phyloP scores from a whole-genome alignment of 2,888 invertebrate genomes.

The Synergus itoensis region DNA sequence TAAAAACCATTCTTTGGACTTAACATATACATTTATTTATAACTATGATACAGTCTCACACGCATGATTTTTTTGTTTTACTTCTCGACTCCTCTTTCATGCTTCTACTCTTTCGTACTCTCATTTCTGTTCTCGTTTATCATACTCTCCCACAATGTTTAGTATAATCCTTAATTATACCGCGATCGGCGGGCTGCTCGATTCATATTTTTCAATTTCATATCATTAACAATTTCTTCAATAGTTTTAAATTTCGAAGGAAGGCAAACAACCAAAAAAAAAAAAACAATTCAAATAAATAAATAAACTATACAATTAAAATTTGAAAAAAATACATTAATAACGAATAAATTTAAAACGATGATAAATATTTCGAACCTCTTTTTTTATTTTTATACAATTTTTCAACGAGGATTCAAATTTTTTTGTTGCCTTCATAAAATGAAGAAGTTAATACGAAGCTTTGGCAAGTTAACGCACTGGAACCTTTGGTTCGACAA shows the following conservation, averaged over 20 bases:
- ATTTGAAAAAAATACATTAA: neutral
- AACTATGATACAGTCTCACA: constrained; percentile 75
- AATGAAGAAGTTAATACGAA: constrained; percentile 50
- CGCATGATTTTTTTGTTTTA: constrained; percentile 65
- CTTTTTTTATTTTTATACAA: constrained; percentile 17
- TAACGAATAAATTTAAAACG: constrained; percentile 2
- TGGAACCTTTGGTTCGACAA: constrained; percentile 55
- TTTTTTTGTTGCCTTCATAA: constrained; percentile 17
- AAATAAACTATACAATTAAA: constrained; percentile 7
- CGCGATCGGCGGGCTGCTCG: constrained; percentile 65
- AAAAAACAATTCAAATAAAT: neutral
- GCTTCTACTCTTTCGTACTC: constrained; percentile 58
- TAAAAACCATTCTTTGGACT: constrained; percentile 57
- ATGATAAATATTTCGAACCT: neutral
- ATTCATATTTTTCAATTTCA: constrained; percentile 51
- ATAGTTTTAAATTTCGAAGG: constrained; percentile 1
- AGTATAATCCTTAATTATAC: constrained; percentile 49
- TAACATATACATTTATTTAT: constrained; percentile 76
- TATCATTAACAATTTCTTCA: constrained; percentile 1
- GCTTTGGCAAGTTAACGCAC: constrained; percentile 63
- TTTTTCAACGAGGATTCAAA: neutral
- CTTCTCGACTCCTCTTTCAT: constrained; percentile 61
- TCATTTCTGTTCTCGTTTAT: constrained; percentile 51
- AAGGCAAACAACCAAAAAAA: neutral
- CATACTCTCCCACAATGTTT: constrained; percentile 45